Evolutionary conservation across 2,113 vertebrate species (phyloP), one percentile per base, ranked within the genome.

Genomic region (Neoarius graeffei): DNA sequence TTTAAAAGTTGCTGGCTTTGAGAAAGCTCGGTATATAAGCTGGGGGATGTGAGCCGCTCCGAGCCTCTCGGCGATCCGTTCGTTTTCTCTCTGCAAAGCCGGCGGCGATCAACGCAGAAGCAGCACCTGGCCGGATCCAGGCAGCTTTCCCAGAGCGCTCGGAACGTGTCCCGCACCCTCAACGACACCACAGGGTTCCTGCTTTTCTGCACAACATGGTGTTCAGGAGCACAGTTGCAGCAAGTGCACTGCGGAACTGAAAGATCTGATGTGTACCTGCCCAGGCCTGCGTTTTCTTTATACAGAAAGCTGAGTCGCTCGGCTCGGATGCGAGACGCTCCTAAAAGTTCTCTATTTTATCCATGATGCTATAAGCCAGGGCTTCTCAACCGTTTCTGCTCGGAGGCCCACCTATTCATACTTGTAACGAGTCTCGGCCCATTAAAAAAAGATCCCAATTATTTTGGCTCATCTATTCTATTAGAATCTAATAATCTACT

Each of bases 91-190:
- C 77, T 17, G 56, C 73, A 86, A 27, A 88, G 82, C 86, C 57
- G 27, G 11, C 23, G 48, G 83, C 27, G 66, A 67, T 42, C 67
- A 87, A 73, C 56, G 66, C 81, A 62, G 42, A 5, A 9, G 54
- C 81, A 79, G 85, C 90, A 91, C 90, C 86, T 88, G 88, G 86
- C 86, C 86, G 86, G 84, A 88, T 85, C 84, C 83, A 83, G 90
- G 87, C 89, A 88, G 85, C 82, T 35, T 87, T 88, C 87, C 89
- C 85, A 90, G 73, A 81, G 59, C 7, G 15, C 9, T 67, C 52
- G 11, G 66, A 62, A 87, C 88, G 87, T 89, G 88, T 87, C 88
- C 71, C 15, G 90, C 85, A 90, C 85, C 35, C 60, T 90, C 67
- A 87, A 87, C 54, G 14, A 83, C n/a, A 57, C 30, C 17, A 25